A percentile compares a stretch with the other conserved stretches of the same genome.
These are phyloP conservation scores for Ethmia dodecea DNA, from an alignment of 2,888 invertebrate genomes.

Conservation along the genomic window DNA sequence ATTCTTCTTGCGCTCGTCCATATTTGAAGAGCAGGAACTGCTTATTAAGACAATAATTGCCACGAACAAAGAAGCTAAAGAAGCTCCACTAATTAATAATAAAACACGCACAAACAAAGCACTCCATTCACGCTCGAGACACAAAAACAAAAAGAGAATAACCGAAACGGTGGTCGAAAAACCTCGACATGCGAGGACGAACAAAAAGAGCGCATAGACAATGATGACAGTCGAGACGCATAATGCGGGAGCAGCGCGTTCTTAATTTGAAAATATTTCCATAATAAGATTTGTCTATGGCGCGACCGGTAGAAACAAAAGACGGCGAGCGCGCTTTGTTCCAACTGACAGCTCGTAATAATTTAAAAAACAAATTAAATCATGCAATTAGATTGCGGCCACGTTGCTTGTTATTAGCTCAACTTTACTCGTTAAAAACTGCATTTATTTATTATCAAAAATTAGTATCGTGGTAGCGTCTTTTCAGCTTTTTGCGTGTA, in stretches of 20 bases:
- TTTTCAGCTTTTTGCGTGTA: slow-evolving; percentile 62
- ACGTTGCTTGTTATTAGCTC: slow-evolving; percentile 55
- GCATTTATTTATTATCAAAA: slow-evolving; percentile 56
- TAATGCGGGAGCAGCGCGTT: slow-evolving; percentile 74
- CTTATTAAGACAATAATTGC: slow-evolving; percentile 78
- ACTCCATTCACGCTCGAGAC: slow-evolving; percentile 71
- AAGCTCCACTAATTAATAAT: slow-evolving; percentile 76
- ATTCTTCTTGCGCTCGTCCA: slow-evolving; percentile 55
- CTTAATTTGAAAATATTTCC: slow-evolving; percentile 77
- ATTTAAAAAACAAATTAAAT: slow-evolving; percentile 64
- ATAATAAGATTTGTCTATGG: slow-evolving; percentile 77
- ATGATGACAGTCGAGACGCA: slow-evolving; percentile 75
- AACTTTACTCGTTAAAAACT: slow-evolving; percentile 66
- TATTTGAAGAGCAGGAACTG: slow-evolving; percentile 71
- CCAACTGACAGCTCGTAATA: slow-evolving; percentile 58
- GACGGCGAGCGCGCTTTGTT: slow-evolving; percentile 57
- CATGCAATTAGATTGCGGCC: slow-evolving; percentile 46
- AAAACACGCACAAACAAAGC: slow-evolving; percentile 76
- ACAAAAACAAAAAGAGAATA: slow-evolving; percentile 41
- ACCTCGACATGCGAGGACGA: slow-evolving; percentile 72
- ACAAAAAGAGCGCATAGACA: slow-evolving; percentile 74
- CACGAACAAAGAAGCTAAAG: slow-evolving; percentile 74
- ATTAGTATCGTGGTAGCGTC: slow-evolving; percentile 32
- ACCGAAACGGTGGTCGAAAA: slow-evolving; percentile 77
- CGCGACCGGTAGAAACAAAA: slow-evolving; percentile 66